These are phyloP conservation scores for Pachycephala philippinensis DNA, from an alignment of 2,113 vertebrate species.

Conservation along the genomic window DNA sequence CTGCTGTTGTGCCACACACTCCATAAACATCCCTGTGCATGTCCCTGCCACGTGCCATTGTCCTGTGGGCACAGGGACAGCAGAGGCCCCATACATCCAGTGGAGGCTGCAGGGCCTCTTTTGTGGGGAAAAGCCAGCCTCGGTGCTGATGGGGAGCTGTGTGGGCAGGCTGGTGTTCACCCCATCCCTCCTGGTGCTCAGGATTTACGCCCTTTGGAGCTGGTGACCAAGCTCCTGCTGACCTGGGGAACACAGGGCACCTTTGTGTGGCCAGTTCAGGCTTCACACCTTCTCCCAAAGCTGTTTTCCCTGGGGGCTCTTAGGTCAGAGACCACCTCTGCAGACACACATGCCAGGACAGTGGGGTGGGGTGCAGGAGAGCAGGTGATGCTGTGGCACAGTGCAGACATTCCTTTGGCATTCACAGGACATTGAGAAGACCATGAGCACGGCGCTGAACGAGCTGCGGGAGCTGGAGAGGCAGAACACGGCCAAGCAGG, in stretches of 20 bases:
- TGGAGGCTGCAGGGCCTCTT: not conserved
- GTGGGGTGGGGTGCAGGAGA: not conserved
- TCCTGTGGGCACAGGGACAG: not conserved
- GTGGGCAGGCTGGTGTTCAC: not conserved
- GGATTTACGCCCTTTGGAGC: not conserved
- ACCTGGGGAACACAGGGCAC: rapidly evolving
- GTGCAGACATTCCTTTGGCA: not conserved
- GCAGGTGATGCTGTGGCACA: rapidly evolving
- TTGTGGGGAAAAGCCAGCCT: not conserved
- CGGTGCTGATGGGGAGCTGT: not conserved
- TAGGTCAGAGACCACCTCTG: not conserved
- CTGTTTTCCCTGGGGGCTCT: not conserved
- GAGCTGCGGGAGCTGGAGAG: conserved; percentile 94
- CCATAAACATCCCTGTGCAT: rapidly evolving
- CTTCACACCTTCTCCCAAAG: not conserved
- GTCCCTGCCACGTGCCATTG: rapidly evolving
- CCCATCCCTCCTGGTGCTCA: rapidly evolving
- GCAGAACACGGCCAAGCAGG: conserved; percentile 95
- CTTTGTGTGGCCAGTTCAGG: not conserved
- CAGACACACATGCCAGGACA: rapidly evolving
- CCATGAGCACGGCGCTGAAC: conserved; percentile 94
- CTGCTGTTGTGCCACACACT: rapidly evolving
- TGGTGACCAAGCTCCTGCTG: not conserved
- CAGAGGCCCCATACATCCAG: rapidly evolving
- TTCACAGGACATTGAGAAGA: conserved; percentile 95